A percentile compares a stretch with the other conserved stretches of the same genome.
Conservation (phyloP, 2,888 invertebrate genomes). For the Hofmannophila pseudospretella region DNA sequence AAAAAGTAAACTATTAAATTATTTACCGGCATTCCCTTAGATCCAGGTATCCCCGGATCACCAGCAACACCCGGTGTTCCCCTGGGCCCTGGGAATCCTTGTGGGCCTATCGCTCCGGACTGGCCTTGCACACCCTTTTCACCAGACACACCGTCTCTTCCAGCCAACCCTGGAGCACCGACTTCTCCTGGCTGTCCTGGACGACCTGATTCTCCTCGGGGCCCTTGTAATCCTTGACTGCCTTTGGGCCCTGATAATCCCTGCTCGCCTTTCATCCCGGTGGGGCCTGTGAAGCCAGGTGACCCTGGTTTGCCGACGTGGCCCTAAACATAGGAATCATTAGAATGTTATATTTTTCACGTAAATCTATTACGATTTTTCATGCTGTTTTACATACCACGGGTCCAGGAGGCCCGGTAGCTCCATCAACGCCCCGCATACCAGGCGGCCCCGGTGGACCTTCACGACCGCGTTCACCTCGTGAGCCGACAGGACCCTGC, state of each 20-base stretch:
- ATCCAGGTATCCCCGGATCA: slow-evolving; percentile 84
- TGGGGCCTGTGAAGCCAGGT: slow-evolving; percentile 90
- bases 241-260: slow-evolving; percentile 87
- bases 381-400: slow-evolving; percentile 78
- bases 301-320: slow-evolving; percentile 88
- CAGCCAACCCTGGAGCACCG: slow-evolving; percentile 85
- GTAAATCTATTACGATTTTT: too few relatives aligned
- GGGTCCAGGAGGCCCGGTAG: slow-evolving; percentile 86
- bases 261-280: slow-evolving; percentile 89
- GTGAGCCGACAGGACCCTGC: slow-evolving; percentile 86
- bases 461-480: slow-evolving; percentile 91
- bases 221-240: slow-evolving; percentile 88
- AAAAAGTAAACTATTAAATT: too few relatives aligned
- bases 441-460: slow-evolving; percentile 88
- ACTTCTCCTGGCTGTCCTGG: slow-evolving; percentile 87
- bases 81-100: slow-evolving; percentile 89
- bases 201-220: slow-evolving; percentile 87
- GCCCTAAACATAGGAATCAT: slow-evolving; percentile 72
- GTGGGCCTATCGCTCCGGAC: slow-evolving; percentile 83
- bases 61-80: slow-evolving; percentile 87
- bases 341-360: not conserved
- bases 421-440: slow-evolving; percentile 87
- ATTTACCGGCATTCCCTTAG: slow-evolving; percentile 85
- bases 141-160: slow-evolving; percentile 88
- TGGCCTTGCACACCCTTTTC: slow-evolving; percentile 89